phyloP scores from a whole-genome alignment of 1,140 invertebrate species.

The Eriosoma lanigerum region DNA sequence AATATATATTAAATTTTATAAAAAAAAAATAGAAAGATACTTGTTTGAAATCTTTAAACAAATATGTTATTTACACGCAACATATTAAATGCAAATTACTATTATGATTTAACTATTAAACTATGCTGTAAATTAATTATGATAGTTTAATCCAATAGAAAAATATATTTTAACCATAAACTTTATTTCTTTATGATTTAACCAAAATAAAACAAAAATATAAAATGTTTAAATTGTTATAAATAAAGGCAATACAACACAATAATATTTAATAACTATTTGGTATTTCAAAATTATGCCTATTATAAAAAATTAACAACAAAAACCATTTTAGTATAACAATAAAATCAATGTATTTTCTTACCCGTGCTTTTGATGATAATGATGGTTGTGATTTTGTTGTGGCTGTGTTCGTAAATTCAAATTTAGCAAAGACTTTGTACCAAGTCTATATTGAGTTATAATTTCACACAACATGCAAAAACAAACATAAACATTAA shows the following conservation, averaged over 20 bases:
- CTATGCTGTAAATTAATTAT: no score
- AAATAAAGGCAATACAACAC: background rate
- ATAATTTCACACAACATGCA: conserved; percentile 57
- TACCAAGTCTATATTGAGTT: conserved; percentile 61
- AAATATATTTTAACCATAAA: no score
- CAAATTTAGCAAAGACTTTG: conserved; percentile 65
- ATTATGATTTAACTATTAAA: no score
- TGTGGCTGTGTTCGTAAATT: conserved; percentile 61
- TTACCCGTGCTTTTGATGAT: conserved; percentile 62
- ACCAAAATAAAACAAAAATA: no score
- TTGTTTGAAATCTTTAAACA: no score
- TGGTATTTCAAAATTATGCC: background rate
- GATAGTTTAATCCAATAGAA: no score
- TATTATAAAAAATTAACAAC: background rate
- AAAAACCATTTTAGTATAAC: background rate
- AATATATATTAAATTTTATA: no score
- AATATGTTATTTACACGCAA: no score
- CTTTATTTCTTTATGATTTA: no score
- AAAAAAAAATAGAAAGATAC: no score
- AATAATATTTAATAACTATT: background rate
- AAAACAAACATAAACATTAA: conserved; percentile 59
- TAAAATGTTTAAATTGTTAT: background rate
- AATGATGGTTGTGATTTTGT: conserved; percentile 54
- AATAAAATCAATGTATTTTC: conserved; percentile 48
- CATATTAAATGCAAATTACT: no score